Conservation (phyloP, 2,888 invertebrate genomes). For the Andricus curvator region DNA sequence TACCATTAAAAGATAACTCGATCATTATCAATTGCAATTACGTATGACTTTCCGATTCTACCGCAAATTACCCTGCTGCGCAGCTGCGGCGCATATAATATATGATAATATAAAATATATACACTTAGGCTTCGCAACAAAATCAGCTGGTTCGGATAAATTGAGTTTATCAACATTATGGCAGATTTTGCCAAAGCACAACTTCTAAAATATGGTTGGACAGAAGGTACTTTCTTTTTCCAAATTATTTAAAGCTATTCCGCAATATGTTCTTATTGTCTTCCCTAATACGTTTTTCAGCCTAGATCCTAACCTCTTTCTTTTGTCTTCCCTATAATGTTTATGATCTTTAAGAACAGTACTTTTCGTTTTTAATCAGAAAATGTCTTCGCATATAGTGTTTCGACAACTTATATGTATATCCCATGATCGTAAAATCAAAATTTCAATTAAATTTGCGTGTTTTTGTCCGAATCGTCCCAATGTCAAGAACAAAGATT, state of each 20-base stretch:
- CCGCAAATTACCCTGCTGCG: too few relatives aligned
- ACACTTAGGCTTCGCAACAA: too few relatives aligned
- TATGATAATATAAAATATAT: too few relatives aligned
- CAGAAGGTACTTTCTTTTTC: constrained; percentile 79
- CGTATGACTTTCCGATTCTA: too few relatives aligned
- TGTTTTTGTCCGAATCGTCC: not conserved
- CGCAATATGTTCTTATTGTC: not conserved
- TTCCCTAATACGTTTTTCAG: not conserved
- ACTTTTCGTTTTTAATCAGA: not conserved
- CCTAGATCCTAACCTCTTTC: constrained; percentile 22
- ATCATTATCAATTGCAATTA: too few relatives aligned
- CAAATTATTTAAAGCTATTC: constrained; percentile 23
- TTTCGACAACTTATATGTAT: not conserved
- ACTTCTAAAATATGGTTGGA: constrained; percentile 89
- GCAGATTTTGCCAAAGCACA: constrained; percentile 85
- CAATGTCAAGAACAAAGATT: not conserved
- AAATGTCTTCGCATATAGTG: not conserved
- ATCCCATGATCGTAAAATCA: not conserved
- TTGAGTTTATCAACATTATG: constrained; percentile 56
- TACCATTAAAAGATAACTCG: not conserved
- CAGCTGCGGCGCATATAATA: too few relatives aligned
- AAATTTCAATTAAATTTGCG: not conserved
- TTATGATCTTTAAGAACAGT: not conserved
- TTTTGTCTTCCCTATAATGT: constrained; percentile 8
- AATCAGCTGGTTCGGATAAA: not conserved